phyloP scores from a whole-genome alignment of 2,797 vertebrate genomes.

The Enteromius anoplus region DNA sequence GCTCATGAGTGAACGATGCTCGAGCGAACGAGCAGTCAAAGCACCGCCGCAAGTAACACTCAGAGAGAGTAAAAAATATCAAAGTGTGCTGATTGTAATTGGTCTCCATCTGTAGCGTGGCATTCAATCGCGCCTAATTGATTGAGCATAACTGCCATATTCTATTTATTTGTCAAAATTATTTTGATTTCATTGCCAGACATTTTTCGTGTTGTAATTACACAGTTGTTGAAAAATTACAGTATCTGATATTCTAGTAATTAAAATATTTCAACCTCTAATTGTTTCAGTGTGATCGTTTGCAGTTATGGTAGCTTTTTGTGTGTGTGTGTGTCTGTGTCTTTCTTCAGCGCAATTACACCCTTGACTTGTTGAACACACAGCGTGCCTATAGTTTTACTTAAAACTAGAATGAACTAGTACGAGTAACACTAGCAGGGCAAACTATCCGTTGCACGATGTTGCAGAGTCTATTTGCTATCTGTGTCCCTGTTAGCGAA shows the following conservation, averaged over 20 bases:
- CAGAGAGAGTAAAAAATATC: slow-evolving; percentile 68
- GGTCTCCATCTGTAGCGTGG: slow-evolving; percentile 81
- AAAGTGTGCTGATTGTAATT: slow-evolving; percentile 83
- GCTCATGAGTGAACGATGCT: slow-evolving; percentile 77
- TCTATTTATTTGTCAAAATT: slow-evolving; percentile 81
- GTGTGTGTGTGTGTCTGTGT: neutral
- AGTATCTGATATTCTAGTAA: slow-evolving; percentile 50
- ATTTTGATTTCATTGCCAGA: slow-evolving; percentile 62
- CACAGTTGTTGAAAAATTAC: slow-evolving; percentile 71
- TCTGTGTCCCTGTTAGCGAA: slow-evolving; percentile 76
- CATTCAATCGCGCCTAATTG: slow-evolving; percentile 82
- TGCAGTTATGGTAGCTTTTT: slow-evolving; percentile 13
- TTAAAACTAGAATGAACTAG: slow-evolving; percentile 56
- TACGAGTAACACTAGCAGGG: slow-evolving; percentile 9
- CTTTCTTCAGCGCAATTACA: neutral
- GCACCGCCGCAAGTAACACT: slow-evolving; percentile 77
- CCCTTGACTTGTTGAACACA: neutral
- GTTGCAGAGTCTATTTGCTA: slow-evolving; percentile 70
- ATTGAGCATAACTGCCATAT: slow-evolving; percentile 83
- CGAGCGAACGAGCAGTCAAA: slow-evolving; percentile 80
- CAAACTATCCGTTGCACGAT: slow-evolving; percentile 75
- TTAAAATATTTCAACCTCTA: slow-evolving; percentile 32
- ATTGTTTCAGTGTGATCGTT: slow-evolving; percentile 15
- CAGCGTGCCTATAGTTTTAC: slow-evolving; percentile 2
- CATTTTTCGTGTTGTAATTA: slow-evolving; percentile 75